Base-by-base conservation (phyloP, 1,140 invertebrate species). In the Drosophila rhopaloa region DNA sequence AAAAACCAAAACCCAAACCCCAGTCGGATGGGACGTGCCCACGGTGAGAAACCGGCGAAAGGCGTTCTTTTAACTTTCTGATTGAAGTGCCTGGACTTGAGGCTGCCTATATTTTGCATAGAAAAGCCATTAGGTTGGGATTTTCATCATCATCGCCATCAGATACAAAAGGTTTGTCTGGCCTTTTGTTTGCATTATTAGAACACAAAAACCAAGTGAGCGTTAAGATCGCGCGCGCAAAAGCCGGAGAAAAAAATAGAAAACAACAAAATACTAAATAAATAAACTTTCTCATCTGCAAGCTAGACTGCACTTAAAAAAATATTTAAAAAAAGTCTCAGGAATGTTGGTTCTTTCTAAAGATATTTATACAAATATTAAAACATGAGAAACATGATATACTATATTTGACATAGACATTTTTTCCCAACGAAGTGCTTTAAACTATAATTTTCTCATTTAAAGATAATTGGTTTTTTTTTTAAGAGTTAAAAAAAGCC, bases 181-280 rank as follows among this genome's bases (percentile, higher is more conserved):
- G 46, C 54, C 73, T 75, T 75, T 75, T 75, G 71, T 75, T 80
- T 53, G 75, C 38, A 76, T 88, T 88, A 89, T 88, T 88, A 88
- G 83, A 88, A 88, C 83, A 88, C 84, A 88, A 79, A 80, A 89
- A 47, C 80, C 84, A 88, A 89, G 83, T 89, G 67, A 88, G 83
- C 83, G 83, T 88, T 88, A 88, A 88, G 83, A 86, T 86, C 83
- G 66, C 79, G 51, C 19, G 59, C 41, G 65, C 65, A 65, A 75
- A 71, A 59, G 38, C 60, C 24, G 61, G 81, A 74, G 44, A 7
- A 55, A 38, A 29, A 63, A 65, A 63, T 65, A 24, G 55, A 44
- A 53, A 61, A 75, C 61, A 55, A 75, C 27, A 55, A 73, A 61
- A 63, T 32, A 41, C 43, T 54, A 76, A 58, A 76, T 76, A 76